Conservation (phyloP, 2,797 vertebrate genomes). For the Tolypeutes matacus region DNA sequence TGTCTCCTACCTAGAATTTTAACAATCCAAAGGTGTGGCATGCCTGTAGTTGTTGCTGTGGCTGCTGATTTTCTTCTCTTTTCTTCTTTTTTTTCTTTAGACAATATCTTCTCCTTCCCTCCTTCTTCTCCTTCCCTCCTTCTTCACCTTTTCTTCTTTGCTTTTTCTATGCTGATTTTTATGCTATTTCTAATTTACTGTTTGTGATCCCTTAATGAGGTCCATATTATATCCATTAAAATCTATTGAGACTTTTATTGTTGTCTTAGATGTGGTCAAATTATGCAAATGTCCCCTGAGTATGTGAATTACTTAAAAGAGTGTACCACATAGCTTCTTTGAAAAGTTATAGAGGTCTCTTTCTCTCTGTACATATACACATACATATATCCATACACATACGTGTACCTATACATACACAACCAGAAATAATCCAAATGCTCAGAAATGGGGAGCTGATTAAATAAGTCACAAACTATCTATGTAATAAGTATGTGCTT, state of each 20-base stretch:
- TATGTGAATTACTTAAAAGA: no score
- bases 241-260: not conserved
- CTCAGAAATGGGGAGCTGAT: not conserved
- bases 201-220: not conserved
- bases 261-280: not conserved
- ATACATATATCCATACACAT: not conserved
- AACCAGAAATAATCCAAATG: not conserved
- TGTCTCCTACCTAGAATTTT: not conserved
- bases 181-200: not conserved
- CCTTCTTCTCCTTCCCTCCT: not conserved
- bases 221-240: not conserved
- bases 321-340: no score
- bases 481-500: not conserved
- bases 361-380: not conserved
- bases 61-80: not conserved
- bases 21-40: not conserved
- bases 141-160: not conserved
- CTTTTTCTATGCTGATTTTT: not conserved
- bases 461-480: not conserved
- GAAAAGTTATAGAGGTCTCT: no score
- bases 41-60: not conserved
- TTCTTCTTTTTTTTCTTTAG: not conserved
- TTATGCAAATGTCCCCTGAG: not conserved
- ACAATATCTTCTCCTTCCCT: not conserved
- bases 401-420: not conserved